phyloP scores from a whole-genome alignment of 2,888 invertebrate genomes.

The Griposia aprilina region DNA sequence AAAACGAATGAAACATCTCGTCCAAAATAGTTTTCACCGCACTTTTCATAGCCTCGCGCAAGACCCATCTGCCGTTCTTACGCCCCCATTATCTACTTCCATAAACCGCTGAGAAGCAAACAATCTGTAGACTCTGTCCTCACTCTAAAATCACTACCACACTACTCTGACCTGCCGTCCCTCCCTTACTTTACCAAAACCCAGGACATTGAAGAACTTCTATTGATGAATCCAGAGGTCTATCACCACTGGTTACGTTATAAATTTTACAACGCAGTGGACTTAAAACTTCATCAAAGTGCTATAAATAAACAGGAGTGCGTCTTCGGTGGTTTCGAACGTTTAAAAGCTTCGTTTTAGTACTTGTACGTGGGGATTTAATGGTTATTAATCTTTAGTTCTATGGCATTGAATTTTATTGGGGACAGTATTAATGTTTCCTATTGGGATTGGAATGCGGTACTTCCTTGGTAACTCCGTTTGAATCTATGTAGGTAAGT shows the following conservation, averaged over 20 bases:
- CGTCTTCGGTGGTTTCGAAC: slow-evolving; percentile 66
- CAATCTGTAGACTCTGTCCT: slow-evolving; percentile 83
- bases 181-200: slow-evolving; percentile 21
- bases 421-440: slow-evolving; percentile 9
- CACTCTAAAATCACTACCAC: slow-evolving; percentile 78
- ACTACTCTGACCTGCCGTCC: slow-evolving; percentile 67
- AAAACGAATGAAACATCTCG: neutral
- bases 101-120: slow-evolving; percentile 86
- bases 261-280: slow-evolving; percentile 81
- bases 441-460: slow-evolving; percentile 6
- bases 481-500: neutral
- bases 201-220: slow-evolving; percentile 15
- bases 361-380: slow-evolving; percentile 66
- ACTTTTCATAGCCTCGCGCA: slow-evolving; percentile 71
- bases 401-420: slow-evolving; percentile 18
- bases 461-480: neutral
- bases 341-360: slow-evolving; percentile 67
- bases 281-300: slow-evolving; percentile 85
- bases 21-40: slow-evolving; percentile 49
- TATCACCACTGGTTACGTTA: slow-evolving; percentile 69
- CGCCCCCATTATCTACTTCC: slow-evolving; percentile 84
- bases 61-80: slow-evolving; percentile 85
- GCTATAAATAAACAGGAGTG: slow-evolving; percentile 80
- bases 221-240: slow-evolving; percentile 61
- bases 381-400: slow-evolving; percentile 50